Percentiles rank a stretch among this genome's conserved stretches.
Conservation (phyloP, 2,797 vertebrate genomes). For the Remorina albescens region DNA sequence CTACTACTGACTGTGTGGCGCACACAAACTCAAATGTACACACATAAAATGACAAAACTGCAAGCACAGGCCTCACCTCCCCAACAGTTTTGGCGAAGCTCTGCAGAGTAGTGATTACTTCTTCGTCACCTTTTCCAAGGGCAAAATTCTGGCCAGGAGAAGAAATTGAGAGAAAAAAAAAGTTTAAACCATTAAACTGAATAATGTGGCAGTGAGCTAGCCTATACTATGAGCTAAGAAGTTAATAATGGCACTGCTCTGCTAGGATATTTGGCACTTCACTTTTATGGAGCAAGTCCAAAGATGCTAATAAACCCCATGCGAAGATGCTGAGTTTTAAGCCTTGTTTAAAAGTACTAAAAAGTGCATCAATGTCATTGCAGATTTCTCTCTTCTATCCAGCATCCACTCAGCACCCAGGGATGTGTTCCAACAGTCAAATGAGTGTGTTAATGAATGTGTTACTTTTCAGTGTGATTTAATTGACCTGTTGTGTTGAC, state of each 20-base stretch:
- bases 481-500: constrained; percentile 3
- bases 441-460: not conserved
- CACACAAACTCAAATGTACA: not conserved
- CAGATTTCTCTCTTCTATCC: not conserved
- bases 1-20: constrained; percentile 1
- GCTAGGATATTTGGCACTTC: constrained; percentile 35
- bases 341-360: constrained; percentile 27
- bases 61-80: constrained; percentile 88
- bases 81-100: constrained; percentile 93
- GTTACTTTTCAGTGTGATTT: constrained; percentile 8
- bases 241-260: constrained; percentile 16
- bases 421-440: not conserved
- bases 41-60: constrained; percentile 20
- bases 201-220: constrained; percentile 14
- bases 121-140: constrained; percentile 97
- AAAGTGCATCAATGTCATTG: constrained; percentile 9
- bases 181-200: constrained; percentile 31
- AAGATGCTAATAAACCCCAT: constrained; percentile 27
- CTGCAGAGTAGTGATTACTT: constrained; percentile 94
- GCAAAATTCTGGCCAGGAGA: constrained; percentile 92
- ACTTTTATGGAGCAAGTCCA: constrained; percentile 32
- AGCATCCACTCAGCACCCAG: not conserved
- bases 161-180: not conserved
- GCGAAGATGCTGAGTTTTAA: constrained; percentile 28
- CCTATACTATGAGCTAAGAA: not conserved